Conservation (phyloP, 2,888 invertebrate genomes). For the Tenthredo scrophulariae region DNA sequence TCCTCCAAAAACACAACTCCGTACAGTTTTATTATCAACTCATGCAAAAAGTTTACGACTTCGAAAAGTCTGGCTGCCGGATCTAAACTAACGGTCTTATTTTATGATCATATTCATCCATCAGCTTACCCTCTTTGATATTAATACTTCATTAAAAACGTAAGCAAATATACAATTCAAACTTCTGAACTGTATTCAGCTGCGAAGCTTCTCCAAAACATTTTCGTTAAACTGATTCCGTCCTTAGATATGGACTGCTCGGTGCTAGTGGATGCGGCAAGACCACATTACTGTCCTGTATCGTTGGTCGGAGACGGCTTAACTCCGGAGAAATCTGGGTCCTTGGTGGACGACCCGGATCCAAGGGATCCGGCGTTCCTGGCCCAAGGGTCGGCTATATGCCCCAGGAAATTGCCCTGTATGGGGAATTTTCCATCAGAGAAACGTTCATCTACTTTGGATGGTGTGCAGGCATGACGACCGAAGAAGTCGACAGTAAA, state of each 20-base stretch:
- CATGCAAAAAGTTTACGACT: neutral
- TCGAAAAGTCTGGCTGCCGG: neutral
- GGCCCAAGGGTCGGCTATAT: conserved; percentile 94
- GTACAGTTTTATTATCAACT: neutral
- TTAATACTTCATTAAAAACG: neutral
- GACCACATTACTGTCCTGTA: conserved; percentile 92
- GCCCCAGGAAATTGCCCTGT: conserved; percentile 90
- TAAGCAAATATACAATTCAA: neutral
- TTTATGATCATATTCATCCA: neutral
- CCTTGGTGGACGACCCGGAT: conserved; percentile 90
- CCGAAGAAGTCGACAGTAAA: conserved; percentile 84
- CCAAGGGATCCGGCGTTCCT: conserved; percentile 91
- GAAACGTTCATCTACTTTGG: conserved; percentile 93
- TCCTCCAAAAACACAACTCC: neutral
- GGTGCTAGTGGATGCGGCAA: conserved; percentile 96
- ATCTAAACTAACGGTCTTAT: neutral
- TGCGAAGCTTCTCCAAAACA: neutral
- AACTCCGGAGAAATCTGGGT: conserved; percentile 93
- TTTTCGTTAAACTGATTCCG: conserved; percentile 16
- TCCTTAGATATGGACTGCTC: conserved; percentile 89
- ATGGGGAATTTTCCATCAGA: conserved; percentile 88
- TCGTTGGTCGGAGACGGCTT: conserved; percentile 89
- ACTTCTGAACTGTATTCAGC: neutral
- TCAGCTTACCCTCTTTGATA: neutral
- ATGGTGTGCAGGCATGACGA: conserved; percentile 88